Percentiles rank a stretch among this genome's conserved stretches.
These are phyloP conservation scores for Pipistrellus pygmaeus DNA, from an alignment of 2,797 vertebrate genomes.

Conservation along the genomic window DNA sequence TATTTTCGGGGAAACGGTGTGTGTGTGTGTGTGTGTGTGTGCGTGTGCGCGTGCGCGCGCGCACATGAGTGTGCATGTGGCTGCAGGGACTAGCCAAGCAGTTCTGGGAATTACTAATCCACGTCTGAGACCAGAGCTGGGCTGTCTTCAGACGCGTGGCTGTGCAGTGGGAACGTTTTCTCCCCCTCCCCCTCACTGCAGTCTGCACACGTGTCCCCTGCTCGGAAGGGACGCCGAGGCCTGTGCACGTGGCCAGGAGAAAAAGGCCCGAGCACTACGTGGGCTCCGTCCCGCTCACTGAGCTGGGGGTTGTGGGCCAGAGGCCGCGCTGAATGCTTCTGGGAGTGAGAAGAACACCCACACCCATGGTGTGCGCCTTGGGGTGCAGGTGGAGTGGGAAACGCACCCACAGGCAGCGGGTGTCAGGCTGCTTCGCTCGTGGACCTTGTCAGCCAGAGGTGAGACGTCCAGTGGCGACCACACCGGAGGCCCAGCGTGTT, in stretches of 20 bases:
- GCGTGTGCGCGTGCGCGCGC: no score
- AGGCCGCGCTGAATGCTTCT: neutral
- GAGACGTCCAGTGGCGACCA: neutral
- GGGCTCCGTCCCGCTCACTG: neutral
- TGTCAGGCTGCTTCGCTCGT: neutral
- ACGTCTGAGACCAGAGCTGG: neutral
- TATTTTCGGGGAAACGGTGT: neutral
- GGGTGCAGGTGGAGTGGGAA: neutral
- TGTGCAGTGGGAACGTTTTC: slow-evolving; percentile 39
- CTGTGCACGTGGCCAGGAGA: neutral
- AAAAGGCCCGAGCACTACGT: neutral
- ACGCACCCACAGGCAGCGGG: neutral
- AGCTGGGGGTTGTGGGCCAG: neutral
- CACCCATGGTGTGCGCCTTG: neutral
- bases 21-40: neutral
- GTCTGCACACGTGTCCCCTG: neutral
- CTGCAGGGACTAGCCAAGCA: neutral
- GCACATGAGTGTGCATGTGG: neutral
- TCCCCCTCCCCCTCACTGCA: neutral
- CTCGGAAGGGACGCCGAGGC: neutral
- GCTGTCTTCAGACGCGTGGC: slow-evolving; percentile 26
- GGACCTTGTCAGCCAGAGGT: neutral
- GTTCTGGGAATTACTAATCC: slow-evolving; percentile 34
- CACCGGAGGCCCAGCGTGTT: neutral
- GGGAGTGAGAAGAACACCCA: neutral